Evolutionary conservation across 2,113 vertebrate species (phyloP).

Genomic region (Serinus canaria): DNA sequence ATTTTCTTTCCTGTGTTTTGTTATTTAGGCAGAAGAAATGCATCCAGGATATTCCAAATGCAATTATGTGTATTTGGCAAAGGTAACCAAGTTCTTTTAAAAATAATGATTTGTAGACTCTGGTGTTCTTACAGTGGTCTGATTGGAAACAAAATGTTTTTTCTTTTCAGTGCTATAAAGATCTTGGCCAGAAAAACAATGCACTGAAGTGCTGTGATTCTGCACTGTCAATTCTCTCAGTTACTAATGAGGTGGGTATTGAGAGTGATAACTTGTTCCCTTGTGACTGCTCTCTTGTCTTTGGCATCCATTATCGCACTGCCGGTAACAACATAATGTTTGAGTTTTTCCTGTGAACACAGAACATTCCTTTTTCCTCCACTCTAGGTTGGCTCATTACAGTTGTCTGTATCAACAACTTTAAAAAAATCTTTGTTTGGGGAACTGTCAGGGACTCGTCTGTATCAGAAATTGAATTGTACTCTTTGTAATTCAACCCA

Average conservation of each 20-base stretch:
- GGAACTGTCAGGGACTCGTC: background rate
- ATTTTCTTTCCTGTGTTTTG: constrained; percentile 44
- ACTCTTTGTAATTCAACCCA: background rate
- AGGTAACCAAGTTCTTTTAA: constrained; percentile 77
- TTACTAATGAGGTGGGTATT: constrained; percentile 85
- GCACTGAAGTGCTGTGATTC: constrained; percentile 84
- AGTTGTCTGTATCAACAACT: background rate
- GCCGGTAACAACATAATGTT: background rate
- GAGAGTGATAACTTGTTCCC: constrained; percentile 12
- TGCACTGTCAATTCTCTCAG: constrained; percentile 74
- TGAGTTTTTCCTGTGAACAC: background rate
- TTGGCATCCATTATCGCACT: background rate
- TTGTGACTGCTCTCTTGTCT: background rate
- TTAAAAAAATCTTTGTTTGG: background rate
- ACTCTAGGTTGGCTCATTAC: background rate
- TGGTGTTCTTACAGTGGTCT: constrained; percentile 16
- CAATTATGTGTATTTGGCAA: constrained; percentile 92
- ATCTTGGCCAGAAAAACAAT: constrained; percentile 78
- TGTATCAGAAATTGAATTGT: background rate
- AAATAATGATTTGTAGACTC: background rate
- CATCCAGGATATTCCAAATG: constrained; percentile 86
- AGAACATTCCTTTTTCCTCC: background rate
- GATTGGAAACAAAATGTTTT: constrained; percentile 29
- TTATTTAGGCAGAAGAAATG: constrained; percentile 88
- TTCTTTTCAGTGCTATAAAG: constrained; percentile 84